Base-by-base conservation (phyloP, 1,140 invertebrate genomes). In the Meloidogyne chitwoodi region DNA sequence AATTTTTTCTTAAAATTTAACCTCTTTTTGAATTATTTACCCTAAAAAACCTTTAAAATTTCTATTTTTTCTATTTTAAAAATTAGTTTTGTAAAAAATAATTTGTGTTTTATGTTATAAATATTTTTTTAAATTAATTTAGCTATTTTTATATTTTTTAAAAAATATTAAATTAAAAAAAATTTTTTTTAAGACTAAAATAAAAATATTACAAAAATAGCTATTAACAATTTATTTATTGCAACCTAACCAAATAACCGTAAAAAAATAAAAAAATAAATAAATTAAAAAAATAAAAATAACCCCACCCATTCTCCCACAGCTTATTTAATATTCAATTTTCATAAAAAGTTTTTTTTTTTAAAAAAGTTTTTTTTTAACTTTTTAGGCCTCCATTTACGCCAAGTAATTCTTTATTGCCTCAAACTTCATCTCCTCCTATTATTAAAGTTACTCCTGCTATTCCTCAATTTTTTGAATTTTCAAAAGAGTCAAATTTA, bases 371-470 rank as follows among this genome's bases (percentile, higher is more conserved):
- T 26, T 27, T 2, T 22, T 14, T 11, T n/a, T n/a, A n/a, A 2
- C 3, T 62, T 31, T 66, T 73, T 34, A 73, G 70, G 34, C 70
- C 70, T 31, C 70, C 70, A 19, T 65, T 73, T 38, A 73, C 70
- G 4, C 70, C 70, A 31, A 27, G 22, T 48, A 73, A 73, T 73
- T 73, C 70, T 61, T 64, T 73, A 56, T 34, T 73, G 22, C 27
- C 63, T 16, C 64, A 34, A 65, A n/a, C 29, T 14, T 34, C 56
- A 16, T 63, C 70, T 16, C 70, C 70, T 2, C 70, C 70, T 22
- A 14, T 73, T 64, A 73, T 73, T 62, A 73, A 26, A 24, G 56
- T 73, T 34, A 73, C 56, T 12, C 56, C 69, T 16, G 29, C 69
- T 31, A 24, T 56, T 12, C 48, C 48, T n/a, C 67, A 38, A 56